Conservation (phyloP, 64 coral and sea anemone species). For the Platygyra sinensis region DNA sequence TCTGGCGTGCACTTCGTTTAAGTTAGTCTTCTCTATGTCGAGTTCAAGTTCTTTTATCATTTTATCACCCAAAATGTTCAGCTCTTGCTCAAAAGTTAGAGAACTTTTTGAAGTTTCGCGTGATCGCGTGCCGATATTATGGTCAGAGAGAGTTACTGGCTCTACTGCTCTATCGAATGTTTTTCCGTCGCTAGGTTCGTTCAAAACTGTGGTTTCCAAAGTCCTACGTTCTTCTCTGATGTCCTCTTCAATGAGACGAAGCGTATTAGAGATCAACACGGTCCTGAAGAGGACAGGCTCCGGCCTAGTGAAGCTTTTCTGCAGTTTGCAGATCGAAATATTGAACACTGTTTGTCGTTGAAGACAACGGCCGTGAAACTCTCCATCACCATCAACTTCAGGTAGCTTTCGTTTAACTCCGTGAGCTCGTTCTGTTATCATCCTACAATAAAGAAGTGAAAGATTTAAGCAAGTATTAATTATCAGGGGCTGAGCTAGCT, state of each 20-base stretch:
- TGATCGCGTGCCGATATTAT: constrained; percentile 57
- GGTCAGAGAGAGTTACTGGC: constrained; percentile 10
- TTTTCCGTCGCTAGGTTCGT: constrained; percentile 24
- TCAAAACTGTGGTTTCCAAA: constrained; percentile 32
- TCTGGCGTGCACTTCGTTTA: constrained; percentile 20
- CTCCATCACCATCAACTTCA: constrained; percentile 66
- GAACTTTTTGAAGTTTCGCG: constrained; percentile 57
- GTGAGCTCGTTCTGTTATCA: constrained; percentile 84
- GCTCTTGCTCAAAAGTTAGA: constrained; percentile 74
- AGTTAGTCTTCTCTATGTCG: constrained; percentile 35
- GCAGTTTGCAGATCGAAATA: constrained; percentile 94
- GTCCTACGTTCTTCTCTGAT: constrained; percentile 76
- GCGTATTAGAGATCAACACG: constrained; percentile 88
- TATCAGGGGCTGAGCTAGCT: neutral
- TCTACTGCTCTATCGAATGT: constrained; percentile 19
- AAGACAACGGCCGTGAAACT: constrained; percentile 78
- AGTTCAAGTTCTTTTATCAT: constrained; percentile 79
- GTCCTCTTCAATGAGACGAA: constrained; percentile 89
- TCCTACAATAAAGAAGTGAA: constrained; percentile 47
- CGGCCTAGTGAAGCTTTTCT: constrained; percentile 61
- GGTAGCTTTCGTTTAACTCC: constrained; percentile 88
- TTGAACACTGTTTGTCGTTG: constrained; percentile 95
- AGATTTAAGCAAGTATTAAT: constrained; percentile 4
- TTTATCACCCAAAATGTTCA: constrained; percentile 79
- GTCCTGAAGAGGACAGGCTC: constrained; percentile 87